Conservation (phyloP, 2,888 invertebrate species). For the Eumacrocentrus americanus region DNA sequence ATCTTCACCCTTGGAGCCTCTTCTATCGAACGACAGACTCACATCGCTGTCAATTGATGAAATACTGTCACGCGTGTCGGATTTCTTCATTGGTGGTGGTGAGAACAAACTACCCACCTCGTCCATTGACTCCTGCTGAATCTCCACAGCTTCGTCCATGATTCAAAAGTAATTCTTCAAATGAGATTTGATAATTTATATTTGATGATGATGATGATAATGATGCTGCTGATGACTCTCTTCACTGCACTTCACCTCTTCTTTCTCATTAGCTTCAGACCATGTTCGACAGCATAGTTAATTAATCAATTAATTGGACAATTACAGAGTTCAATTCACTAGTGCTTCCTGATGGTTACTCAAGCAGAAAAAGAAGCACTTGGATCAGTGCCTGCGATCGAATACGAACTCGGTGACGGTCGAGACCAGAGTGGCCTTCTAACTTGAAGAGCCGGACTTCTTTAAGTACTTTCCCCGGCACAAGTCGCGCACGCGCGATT, state of each 20-base stretch:
- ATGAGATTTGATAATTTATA: background rate
- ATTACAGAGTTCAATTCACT: too few relatives aligned
- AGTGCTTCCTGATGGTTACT: too few relatives aligned
- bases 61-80: conserved; percentile 67
- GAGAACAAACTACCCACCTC: conserved; percentile 55
- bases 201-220: background rate
- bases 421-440: conserved; percentile 55
- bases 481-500: conserved; percentile 43
- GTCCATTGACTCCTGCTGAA: conserved; percentile 55
- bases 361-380: too few relatives aligned
- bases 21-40: conserved; percentile 65
- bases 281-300: too few relatives aligned
- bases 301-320: too few relatives aligned
- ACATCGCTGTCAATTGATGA: conserved; percentile 70
- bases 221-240: background rate
- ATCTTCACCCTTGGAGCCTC: conserved; percentile 67
- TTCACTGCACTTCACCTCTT: conserved; percentile 24
- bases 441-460: conserved; percentile 48
- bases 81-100: conserved; percentile 63
- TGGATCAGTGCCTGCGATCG: too few relatives aligned
- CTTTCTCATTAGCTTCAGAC: background rate
- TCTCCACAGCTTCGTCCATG: conserved; percentile 53
- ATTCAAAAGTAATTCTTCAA: background rate
- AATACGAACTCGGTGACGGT: conserved; percentile 52
- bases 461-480: conserved; percentile 56